A percentile compares a stretch with the other conserved stretches of the same genome.
Conservation (phyloP, 2,113 vertebrate genomes). For the Alligator sinensis region DNA sequence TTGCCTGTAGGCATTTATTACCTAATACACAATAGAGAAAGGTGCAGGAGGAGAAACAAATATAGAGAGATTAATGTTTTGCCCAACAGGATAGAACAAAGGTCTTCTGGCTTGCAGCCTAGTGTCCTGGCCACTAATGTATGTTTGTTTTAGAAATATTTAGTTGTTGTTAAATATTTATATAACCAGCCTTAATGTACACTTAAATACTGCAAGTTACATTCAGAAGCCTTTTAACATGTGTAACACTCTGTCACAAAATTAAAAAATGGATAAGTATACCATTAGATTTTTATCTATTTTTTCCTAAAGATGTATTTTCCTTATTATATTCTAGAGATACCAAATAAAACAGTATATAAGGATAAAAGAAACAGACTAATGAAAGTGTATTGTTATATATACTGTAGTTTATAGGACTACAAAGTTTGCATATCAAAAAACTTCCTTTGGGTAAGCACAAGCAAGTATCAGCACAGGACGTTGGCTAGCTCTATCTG, state of each 20-base stretch:
- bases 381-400: neutral
- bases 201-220: neutral
- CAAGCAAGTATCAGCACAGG: neutral
- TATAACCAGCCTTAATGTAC: neutral
- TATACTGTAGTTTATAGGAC: neutral
- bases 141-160: no score
- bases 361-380: neutral
- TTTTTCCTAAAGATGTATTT: rapidly evolving
- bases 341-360: neutral
- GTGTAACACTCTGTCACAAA: neutral
- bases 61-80: no score
- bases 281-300: neutral
- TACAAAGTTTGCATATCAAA: neutral
- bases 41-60: no score
- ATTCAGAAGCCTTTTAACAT: neutral
- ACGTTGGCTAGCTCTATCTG: neutral
- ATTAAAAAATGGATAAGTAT: neutral
- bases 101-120: no score
- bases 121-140: no score
- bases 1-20: no score
- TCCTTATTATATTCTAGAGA: neutral
- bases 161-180: no score
- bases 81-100: no score
- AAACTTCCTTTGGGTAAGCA: neutral
- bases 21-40: no score